phyloP scores from a whole-genome alignment of 2,797 vertebrate genomes.

The Lutjanus argentimaculatus region DNA sequence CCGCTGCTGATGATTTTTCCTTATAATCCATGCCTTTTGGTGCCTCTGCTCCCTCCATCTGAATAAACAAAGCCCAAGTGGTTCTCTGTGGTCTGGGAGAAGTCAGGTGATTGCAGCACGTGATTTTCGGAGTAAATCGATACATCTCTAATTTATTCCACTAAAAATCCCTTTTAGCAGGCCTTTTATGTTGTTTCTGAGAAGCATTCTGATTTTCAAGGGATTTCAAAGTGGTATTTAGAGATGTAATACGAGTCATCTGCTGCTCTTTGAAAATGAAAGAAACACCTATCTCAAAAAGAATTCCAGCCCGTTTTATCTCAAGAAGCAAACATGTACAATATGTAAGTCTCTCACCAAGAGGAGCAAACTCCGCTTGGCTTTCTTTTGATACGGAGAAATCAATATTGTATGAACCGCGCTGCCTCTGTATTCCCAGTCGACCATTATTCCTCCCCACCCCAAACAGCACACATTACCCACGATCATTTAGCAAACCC shows the following conservation, averaged over 20 bases:
- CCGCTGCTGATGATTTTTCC: constrained; percentile 89
- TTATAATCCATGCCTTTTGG: constrained; percentile 89
- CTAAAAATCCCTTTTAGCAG: constrained; percentile 82
- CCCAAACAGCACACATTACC: constrained; percentile 77
- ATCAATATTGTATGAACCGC: constrained; percentile 82
- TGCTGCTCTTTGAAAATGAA: constrained; percentile 85
- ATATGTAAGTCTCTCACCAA: constrained; percentile 75
- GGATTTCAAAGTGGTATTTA: constrained; percentile 87
- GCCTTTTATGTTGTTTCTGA: constrained; percentile 87
- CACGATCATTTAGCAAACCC: constrained; percentile 78
- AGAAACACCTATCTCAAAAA: constrained; percentile 82
- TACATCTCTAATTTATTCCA: constrained; percentile 84
- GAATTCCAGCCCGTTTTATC: constrained; percentile 77
- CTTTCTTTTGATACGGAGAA: constrained; percentile 77
- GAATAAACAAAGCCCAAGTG: constrained; percentile 89
- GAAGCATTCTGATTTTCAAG: constrained; percentile 80
- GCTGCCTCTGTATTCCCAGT: constrained; percentile 76
- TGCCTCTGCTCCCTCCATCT: constrained; percentile 87
- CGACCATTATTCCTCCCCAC: constrained; percentile 78
- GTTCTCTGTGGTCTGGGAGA: constrained; percentile 82
- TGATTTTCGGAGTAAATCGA: constrained; percentile 81
- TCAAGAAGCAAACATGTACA: constrained; percentile 81
- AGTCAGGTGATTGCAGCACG: constrained; percentile 84
- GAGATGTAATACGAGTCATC: constrained; percentile 81
- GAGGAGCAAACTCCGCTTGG: constrained; percentile 71